Evolutionary conservation across 2,113 vertebrate genomes (phyloP).

Genomic region (Nesoenas mayeri): DNA sequence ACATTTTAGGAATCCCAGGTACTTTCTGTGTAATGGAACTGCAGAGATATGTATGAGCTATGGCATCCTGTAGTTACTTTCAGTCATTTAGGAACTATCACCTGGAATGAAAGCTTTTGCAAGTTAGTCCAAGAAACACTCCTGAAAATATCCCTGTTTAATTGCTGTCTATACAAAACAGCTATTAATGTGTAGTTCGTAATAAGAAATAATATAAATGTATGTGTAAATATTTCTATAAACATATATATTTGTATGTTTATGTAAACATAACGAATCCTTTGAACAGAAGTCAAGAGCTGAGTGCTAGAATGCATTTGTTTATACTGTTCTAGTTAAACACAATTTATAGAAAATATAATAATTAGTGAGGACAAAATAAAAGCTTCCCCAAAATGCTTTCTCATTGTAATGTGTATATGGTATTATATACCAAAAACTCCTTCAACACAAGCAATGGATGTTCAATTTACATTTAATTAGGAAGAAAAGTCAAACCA

Average conservation of each 20-base stretch:
- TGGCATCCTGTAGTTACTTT: background rate
- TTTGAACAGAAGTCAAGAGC: background rate
- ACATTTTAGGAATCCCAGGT: background rate
- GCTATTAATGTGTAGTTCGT: background rate
- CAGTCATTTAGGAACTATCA: background rate
- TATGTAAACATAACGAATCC: background rate
- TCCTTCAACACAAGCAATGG: accelerated
- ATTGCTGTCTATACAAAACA: background rate
- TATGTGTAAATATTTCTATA: background rate
- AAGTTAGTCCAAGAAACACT: background rate
- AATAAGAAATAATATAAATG: background rate
- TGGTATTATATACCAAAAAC: background rate
- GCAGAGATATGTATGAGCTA: background rate
- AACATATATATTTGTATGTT: background rate
- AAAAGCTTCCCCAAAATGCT: background rate
- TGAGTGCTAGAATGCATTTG: background rate
- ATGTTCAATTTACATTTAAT: background rate
- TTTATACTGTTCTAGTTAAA: background rate
- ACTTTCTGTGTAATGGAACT: background rate
- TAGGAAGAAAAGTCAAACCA: background rate
- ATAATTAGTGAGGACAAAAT: background rate
- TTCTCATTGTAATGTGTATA: background rate
- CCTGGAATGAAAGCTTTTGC: background rate
- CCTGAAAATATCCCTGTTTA: background rate
- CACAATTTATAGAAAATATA: background rate